Evolutionary conservation across 2,113 vertebrate species (phyloP), one percentile per base, ranked within the genome.

Genomic region (Cygnus atratus): DNA sequence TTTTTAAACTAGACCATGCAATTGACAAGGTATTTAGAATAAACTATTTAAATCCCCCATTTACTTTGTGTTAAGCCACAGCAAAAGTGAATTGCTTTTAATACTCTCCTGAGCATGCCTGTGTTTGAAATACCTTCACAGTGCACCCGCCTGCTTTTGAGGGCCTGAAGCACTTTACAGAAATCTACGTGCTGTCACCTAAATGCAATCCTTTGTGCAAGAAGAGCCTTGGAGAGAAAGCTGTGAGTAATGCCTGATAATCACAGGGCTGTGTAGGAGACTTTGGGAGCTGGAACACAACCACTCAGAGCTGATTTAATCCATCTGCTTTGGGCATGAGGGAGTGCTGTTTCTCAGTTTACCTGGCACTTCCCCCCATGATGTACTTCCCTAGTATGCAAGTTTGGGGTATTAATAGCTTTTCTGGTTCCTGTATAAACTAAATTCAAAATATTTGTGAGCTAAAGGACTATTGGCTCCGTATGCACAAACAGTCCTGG

Each of bases 261-360:
- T 43, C 2, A 0, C 11, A 33, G 62, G 29, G 21, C 29, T 48
- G 6, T 25, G 24, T 26, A 21, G 1, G 0, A 41, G 16, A 61
- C 39, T 14, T 9, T 35, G 29, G 46, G 20, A 61, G 59, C 39
- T 67, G 41, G 39, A 67, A 41, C 41, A 41, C 13, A 81, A 48
- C 68, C 26, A 8, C 35, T 50, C 15, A 44, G 43, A 37, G 31
- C 35, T 72, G 35, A 22, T 50, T 31, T 63, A 35, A 57, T 25
- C n/a, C 11, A 16, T 17, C n/a, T 63, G n/a, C 31, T 19, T 18
- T 31, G 1, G 10, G 44, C 17, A 11, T 24, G 5, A 73, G 18
- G 11, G 37, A 12, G 44, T 25, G 44, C 2, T 43, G 25, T 58
- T 71, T 57, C 37, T 48, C 15, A 11, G 52, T 21, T 68, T 55